Base-by-base conservation (phyloP, 2,797 vertebrate genomes). In the Xyrichtys novacula region DNA sequence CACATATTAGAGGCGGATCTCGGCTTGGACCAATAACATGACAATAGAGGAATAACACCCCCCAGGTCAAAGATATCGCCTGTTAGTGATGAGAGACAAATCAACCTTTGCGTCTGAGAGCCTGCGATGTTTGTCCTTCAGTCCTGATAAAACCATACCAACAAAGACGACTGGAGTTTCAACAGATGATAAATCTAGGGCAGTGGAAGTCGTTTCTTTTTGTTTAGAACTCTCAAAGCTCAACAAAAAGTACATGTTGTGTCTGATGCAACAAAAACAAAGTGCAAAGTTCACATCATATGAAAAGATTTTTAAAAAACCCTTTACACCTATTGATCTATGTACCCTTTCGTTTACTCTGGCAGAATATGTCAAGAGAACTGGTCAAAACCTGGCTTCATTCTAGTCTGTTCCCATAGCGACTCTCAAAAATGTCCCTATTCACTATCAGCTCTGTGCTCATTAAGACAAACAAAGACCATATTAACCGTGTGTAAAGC, bases 391-490 rank as follows among this genome's bases (percentile, higher is more conserved):
- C 34, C 10, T 16, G 26, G 17, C 29, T 48, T 65, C 65, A 74
- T 58, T n/a, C 0, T 12, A 3, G 17, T 56, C 49, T 20, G 46
- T 83, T 39, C 16, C 61, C 46, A 56, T 61, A 48, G 76, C 4
- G 19, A 59, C 67, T 14, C 28, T 49, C 47, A 11, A 53, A 54
- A 61, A 59, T 23, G 23, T 16, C 50, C 75, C 53, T 19, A 49
- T 79, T 83, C 44, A 63, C 72, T n/a, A 40, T 56, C 67, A 71
- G 19, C 7, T 10, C 23, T 31, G 39, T 7, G 66, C 65, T 85
- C 79, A 85, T 88, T 87, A 83, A 44, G 66, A 78, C 58, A 66
- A 78, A 89, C 81, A 85, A 88, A 86, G 76, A 81, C 6, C 8
- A 39, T 73, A 55, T 56, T 71, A 65, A 76, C 43, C 20, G 36